These are phyloP conservation scores for Nycteola revayana DNA, from an alignment of 2,888 invertebrate species.

Conservation along the genomic window DNA sequence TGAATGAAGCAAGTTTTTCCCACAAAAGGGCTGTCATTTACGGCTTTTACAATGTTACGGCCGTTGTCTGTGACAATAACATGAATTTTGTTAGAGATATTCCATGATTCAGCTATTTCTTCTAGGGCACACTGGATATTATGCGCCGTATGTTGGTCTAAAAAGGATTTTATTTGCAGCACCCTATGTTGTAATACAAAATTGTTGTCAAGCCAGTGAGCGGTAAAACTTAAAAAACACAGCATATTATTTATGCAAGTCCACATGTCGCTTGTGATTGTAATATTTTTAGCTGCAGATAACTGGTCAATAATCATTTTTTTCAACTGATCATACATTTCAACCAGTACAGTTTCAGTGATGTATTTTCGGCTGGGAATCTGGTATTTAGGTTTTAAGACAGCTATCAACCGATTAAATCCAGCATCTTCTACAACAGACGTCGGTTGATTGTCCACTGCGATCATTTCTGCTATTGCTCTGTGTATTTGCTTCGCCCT, in stretches of 20 bases:
- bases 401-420: slow-evolving; percentile 1
- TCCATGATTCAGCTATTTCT: slow-evolving; percentile 4
- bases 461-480: slow-evolving; percentile 8
- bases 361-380: slow-evolving; percentile 9
- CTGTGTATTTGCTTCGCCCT: slow-evolving; percentile 5
- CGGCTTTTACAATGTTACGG: slow-evolving; percentile 13
- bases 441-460: slow-evolving; percentile 7
- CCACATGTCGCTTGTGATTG: slow-evolving; percentile 8
- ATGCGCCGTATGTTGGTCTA: slow-evolving; percentile 9
- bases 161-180: slow-evolving; percentile 12
- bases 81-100: slow-evolving; percentile 9
- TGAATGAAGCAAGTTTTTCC: slow-evolving; percentile 9
- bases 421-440: slow-evolving; percentile 7
- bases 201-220: slow-evolving; percentile 13
- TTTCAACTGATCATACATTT: not conserved
- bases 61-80: slow-evolving; percentile 13
- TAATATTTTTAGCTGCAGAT: slow-evolving; percentile 2
- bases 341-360: slow-evolving; percentile 5
- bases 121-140: slow-evolving; percentile 9
- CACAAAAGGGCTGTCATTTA: slow-evolving; percentile 11
- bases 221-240: slow-evolving; percentile 12
- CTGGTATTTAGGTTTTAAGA: slow-evolving; percentile 6
- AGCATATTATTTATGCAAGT: slow-evolving; percentile 9
- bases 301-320: not conserved
- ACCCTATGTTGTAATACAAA: slow-evolving; percentile 9